These are phyloP conservation scores for Syrista parreyssii DNA, from an alignment of 2,888 invertebrate species.

Conservation along the genomic window DNA sequence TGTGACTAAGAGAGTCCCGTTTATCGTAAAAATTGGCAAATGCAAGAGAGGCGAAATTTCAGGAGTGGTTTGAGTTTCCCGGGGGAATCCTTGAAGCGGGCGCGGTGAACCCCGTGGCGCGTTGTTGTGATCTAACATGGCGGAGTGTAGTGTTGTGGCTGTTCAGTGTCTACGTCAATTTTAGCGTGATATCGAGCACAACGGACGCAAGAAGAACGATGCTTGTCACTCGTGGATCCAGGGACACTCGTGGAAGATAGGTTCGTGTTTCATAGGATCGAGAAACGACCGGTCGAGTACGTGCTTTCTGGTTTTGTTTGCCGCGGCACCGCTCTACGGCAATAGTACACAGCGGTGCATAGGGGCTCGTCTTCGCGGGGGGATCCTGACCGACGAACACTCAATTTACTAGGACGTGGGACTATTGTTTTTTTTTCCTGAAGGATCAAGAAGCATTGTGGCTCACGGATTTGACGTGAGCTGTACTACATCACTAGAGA, in stretches of 20 bases:
- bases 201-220: slow-evolving; percentile 37
- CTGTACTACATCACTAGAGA: slow-evolving; percentile 9
- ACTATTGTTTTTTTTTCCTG: slow-evolving; percentile 12
- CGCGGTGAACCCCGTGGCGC: slow-evolving; percentile 72
- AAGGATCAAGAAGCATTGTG: not conserved
- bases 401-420: not conserved
- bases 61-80: slow-evolving; percentile 41
- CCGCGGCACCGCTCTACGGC: slow-evolving; percentile 36
- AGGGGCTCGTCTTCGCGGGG: slow-evolving; percentile 38
- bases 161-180: slow-evolving; percentile 69
- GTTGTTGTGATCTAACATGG: slow-evolving; percentile 80
- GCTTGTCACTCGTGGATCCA: slow-evolving; percentile 20
- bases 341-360: slow-evolving; percentile 40
- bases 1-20: not conserved
- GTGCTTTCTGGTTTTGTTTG: slow-evolving; percentile 25
- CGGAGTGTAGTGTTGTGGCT: slow-evolving; percentile 74
- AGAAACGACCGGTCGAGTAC: not conserved
- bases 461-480: not conserved
- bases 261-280: not conserved
- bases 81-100: slow-evolving; percentile 65
- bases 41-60: not conserved
- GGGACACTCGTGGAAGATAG: not conserved
- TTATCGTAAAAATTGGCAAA: not conserved
- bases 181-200: slow-evolving; percentile 53
- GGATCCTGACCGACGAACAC: slow-evolving; percentile 12